phyloP scores from a whole-genome alignment of 2,888 invertebrate species.

The Erebia aethiops region DNA sequence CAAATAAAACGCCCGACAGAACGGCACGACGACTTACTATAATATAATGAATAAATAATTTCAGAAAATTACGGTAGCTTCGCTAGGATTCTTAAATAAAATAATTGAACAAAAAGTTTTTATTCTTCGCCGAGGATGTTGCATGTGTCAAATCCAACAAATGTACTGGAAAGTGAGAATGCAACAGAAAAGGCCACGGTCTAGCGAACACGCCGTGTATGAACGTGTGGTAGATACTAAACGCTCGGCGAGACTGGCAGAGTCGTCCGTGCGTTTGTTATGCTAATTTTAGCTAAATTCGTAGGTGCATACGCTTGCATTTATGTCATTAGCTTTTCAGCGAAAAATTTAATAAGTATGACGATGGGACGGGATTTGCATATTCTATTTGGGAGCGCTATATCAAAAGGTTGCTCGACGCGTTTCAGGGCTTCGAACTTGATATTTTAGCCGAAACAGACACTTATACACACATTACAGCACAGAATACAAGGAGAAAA shows the following conservation, averaged over 20 bases:
- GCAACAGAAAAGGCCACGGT: conserved; percentile 66
- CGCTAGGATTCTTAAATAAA: neutral
- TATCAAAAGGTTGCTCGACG: no score
- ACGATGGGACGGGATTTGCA: no score
- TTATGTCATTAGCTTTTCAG: conserved; percentile 29
- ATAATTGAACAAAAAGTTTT: neutral
- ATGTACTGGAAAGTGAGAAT: conserved; percentile 55
- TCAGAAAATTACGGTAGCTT: no score
- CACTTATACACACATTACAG: no score
- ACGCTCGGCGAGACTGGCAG: conserved; percentile 38
- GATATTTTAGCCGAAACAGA: no score
- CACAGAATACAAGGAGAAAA: no score
- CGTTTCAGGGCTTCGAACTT: no score
- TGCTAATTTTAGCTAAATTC: conserved; percentile 45
- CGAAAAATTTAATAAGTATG: neutral
- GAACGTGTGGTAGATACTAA: conserved; percentile 74
- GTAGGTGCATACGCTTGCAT: conserved; percentile 22
- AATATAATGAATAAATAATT: no score
- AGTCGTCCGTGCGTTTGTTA: conserved; percentile 47
- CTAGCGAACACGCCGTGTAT: conserved; percentile 63
- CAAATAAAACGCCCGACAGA: no score
- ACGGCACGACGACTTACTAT: no score
- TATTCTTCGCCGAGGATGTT: neutral
- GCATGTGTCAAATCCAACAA: conserved; percentile 47
- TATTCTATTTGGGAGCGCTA: no score